Base-by-base conservation (phyloP, 2,888 invertebrate species). In the Nomada flava region DNA sequence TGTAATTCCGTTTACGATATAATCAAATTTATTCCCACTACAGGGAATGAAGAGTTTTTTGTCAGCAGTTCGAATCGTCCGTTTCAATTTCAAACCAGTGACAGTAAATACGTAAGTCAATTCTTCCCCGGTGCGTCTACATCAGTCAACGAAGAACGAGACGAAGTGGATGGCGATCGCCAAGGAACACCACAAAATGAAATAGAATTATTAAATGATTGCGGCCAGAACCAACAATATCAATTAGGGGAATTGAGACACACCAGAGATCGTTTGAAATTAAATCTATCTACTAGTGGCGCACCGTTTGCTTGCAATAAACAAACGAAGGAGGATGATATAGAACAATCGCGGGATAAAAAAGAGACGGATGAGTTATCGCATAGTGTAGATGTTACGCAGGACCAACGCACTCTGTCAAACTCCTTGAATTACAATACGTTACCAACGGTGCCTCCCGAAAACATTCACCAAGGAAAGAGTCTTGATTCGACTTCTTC, bases 11-110 rank as follows among this genome's bases (percentile, higher is more conserved):
- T 57, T 69, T 23, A 29, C 44, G 18, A 5, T 55, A 59, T 55
- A 26, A 47, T 69, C 1, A 11, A 55, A 36, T 71, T 75, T 67
- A 60, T 80, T 83, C 55, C 76, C 0, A 5, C 86, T 88, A 62
- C 67, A 91, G 93, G 91, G 78, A 95, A 96, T 89, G 96, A 96
- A 86, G 97, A 97, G 89, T 97, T 97, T 93, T 97, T 95, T 94
- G 96, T 97, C 88, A 96, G 96, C 87, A 96, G 96, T 80, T 96
- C 96, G 50, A 95, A 96, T 82, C 95, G 96, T 74, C 96, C 96
- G n/a, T 97, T 97, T 93, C 96, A 96, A 92, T 93, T 93, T 82
- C 91, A 92, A 88, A 88, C 90, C 20, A 92, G 94, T 76, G 93
- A 94, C 75, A 93, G 93, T 74, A 95, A 95, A 85, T 94, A 95